These are phyloP conservation scores for Megatriorchis doriae DNA, from an alignment of 2,113 vertebrate species.

Conservation along the genomic window DNA sequence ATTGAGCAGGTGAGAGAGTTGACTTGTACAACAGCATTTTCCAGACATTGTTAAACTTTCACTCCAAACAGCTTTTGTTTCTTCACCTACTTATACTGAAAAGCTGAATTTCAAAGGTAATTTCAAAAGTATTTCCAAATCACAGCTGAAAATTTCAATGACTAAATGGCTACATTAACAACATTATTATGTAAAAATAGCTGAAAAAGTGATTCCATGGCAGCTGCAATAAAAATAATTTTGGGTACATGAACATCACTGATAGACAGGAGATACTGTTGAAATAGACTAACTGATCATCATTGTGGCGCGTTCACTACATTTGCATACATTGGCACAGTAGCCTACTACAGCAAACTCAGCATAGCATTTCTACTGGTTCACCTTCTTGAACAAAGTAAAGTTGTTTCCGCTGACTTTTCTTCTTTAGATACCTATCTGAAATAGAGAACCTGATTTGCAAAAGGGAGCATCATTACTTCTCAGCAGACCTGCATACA, in stretches of 20 bases:
- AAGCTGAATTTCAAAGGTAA: not conserved
- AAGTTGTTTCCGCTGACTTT: not conserved
- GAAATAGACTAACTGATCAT: not conserved
- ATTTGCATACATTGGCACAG: not conserved
- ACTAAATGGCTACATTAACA: not conserved
- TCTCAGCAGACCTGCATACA: rapidly evolving
- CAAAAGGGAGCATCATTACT: not conserved
- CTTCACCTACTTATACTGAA: not conserved
- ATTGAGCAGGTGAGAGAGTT: not conserved
- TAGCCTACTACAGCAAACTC: not conserved
- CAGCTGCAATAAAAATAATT: not conserved
- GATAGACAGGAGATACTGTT: not conserved
- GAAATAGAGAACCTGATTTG: not conserved
- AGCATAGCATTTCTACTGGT: not conserved
- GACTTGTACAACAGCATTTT: not conserved
- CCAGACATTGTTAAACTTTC: not conserved
- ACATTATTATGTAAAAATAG: not conserved
- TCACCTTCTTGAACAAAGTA: not conserved
- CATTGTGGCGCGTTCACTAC: not conserved
- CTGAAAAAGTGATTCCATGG: not conserved
- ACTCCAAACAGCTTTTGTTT: not conserved
- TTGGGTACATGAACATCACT: not conserved
- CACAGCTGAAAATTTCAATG: not conserved
- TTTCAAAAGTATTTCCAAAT: not conserved
- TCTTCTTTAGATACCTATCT: not conserved